Conservation (phyloP, 2,888 invertebrate genomes). For the Nephrotoma flavescens region DNA sequence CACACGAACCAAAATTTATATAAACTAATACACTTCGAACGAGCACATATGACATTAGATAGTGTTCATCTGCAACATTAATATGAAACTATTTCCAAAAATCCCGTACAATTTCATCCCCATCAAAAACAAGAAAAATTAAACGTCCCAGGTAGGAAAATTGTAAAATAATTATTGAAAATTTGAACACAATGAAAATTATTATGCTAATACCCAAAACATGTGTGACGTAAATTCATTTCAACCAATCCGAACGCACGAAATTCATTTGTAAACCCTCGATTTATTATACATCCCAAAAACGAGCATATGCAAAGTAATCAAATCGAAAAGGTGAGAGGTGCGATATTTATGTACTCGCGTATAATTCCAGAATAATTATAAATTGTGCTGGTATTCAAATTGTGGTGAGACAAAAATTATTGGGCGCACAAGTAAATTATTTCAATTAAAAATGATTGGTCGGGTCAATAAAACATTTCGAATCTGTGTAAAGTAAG, state of each 20-base stretch:
- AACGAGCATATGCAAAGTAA: neutral
- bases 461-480: no score
- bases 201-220: neutral
- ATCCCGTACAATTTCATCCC: neutral
- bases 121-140: neutral
- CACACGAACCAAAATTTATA: neutral
- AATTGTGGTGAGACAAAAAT: neutral
- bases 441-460: neutral
- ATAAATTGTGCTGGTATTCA: neutral
- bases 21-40: neutral
- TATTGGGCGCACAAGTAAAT: neutral
- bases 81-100: neutral
- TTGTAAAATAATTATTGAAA: neutral
- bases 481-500: no score
- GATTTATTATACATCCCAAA: neutral
- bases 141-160: neutral
- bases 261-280: neutral
- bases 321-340: neutral
- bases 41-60: neutral
- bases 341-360: neutral
- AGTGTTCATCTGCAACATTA: neutral
- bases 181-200: neutral
- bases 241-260: neutral
- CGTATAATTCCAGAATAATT: neutral
- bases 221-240: neutral